These are phyloP conservation scores for Lates calcarifer DNA, from an alignment of 2,113 vertebrate genomes.

Conservation along the genomic window DNA sequence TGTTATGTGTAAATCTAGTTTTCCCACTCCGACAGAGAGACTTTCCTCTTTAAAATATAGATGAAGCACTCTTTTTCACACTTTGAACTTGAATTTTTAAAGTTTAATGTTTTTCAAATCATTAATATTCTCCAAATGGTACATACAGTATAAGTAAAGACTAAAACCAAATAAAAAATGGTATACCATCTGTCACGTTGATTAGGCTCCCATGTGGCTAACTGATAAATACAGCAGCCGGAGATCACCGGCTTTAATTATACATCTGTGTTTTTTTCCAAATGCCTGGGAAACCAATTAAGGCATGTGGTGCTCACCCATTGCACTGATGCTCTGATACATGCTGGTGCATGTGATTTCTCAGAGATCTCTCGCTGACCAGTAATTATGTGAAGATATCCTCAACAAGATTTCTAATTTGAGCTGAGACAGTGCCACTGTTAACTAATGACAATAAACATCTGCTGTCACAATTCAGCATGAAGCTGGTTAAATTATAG, in stretches of 20 bases:
- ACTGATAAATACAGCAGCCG: conserved; percentile 48
- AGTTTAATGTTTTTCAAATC: not conserved
- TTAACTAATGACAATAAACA: conserved; percentile 21
- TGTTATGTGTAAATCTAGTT: not conserved
- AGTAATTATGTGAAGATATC: conserved; percentile 27
- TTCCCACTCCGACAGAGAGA: not conserved
- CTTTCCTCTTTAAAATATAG: not conserved
- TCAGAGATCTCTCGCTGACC: conserved; percentile 36
- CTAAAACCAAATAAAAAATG: conserved; percentile 1
- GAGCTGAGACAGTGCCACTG: not conserved
- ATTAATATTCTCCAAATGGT: not conserved
- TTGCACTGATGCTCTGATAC: conserved; percentile 23
- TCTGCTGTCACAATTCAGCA: not conserved
- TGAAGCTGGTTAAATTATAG: not conserved
- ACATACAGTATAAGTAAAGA: not conserved
- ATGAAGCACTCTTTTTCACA: not conserved
- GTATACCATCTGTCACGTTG: conserved; percentile 49
- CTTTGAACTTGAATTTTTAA: not conserved
- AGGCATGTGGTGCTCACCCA: conserved; percentile 1
- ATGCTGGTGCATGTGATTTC: conserved; percentile 1
- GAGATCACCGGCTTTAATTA: conserved; percentile 61
- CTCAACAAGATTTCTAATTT: conserved; percentile 38
- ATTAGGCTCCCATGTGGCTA: conserved; percentile 38
- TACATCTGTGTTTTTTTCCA: conserved; percentile 31
- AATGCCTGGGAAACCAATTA: conserved; percentile 64